Conservation (phyloP, 1,140 invertebrate species). For the Drosophila albomicans region DNA sequence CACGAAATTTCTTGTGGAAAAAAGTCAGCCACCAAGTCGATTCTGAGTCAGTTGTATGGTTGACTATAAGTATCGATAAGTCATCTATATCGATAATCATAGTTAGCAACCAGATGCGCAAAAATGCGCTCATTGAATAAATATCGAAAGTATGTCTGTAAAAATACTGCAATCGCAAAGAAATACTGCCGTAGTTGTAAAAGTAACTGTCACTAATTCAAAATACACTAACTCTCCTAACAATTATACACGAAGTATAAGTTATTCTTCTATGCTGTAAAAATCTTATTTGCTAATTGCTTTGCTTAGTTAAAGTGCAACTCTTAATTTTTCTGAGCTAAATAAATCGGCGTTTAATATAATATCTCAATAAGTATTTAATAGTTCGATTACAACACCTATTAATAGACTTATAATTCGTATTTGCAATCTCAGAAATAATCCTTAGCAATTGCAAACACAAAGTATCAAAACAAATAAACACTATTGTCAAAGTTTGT, state of each 20-base stretch:
- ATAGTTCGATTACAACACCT: too few species aligned
- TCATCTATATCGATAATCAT: background rate
- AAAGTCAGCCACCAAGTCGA: slow-evolving; percentile 64
- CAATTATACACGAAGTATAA: too few species aligned
- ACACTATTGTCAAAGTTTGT: background rate
- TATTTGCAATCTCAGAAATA: too few species aligned
- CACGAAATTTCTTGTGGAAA: slow-evolving; percentile 60
- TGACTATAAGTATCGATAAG: background rate
- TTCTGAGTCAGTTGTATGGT: slow-evolving; percentile 69
- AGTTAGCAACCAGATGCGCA: background rate
- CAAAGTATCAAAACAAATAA: too few species aligned
- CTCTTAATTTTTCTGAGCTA: too few species aligned
- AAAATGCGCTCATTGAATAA: background rate
- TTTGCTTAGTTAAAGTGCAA: too few species aligned
- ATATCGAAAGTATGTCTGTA: background rate
- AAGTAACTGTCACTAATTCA: slow-evolving; percentile 9
- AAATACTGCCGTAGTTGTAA: background rate
- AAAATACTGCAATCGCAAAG: background rate
- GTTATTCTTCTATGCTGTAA: too few species aligned
- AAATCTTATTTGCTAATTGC: too few species aligned
- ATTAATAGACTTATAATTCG: too few species aligned
- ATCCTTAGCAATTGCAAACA: too few species aligned
- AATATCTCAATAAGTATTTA: too few species aligned
- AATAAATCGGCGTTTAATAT: too few species aligned
- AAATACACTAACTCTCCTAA: background rate